These are phyloP conservation scores for Linyphia triangularis DNA, from an alignment of 2,888 invertebrate species.

Conservation along the genomic window DNA sequence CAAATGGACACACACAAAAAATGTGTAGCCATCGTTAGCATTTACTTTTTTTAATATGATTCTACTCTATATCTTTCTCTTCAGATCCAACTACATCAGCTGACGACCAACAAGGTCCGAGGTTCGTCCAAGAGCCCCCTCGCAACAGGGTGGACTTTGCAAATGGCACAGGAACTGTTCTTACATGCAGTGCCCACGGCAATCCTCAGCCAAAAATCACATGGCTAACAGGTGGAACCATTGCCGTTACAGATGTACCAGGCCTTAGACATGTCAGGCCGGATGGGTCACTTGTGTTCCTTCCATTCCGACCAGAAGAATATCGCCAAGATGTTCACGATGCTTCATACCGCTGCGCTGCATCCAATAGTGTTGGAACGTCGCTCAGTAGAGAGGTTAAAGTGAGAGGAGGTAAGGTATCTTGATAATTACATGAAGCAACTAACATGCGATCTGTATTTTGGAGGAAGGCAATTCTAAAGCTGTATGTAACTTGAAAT, in stretches of 20 bases:
- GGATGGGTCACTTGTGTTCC: slow-evolving; percentile 69
- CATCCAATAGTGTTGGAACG: slow-evolving; percentile 56
- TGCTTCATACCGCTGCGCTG: slow-evolving; percentile 64
- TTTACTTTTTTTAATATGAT: too few species aligned
- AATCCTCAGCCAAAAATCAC: slow-evolving; percentile 71
- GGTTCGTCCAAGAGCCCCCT: slow-evolving; percentile 74
- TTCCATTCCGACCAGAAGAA: slow-evolving; percentile 67
- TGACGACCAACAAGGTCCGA: slow-evolving; percentile 70
- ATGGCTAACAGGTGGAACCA: slow-evolving; percentile 72
- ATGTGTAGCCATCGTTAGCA: too few species aligned
- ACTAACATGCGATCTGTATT: too few species aligned
- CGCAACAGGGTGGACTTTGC: slow-evolving; percentile 73
- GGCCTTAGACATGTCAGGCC: slow-evolving; percentile 70
- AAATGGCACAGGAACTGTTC: slow-evolving; percentile 75
- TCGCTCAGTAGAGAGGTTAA: slow-evolving; percentile 55
- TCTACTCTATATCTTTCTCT: too few species aligned
- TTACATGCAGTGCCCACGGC: slow-evolving; percentile 75
- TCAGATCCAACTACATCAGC: slow-evolving; percentile 4
- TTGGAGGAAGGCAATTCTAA: too few species aligned
- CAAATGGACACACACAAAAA: too few species aligned
- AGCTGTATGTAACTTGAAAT: too few species aligned
- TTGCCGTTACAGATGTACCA: slow-evolving; percentile 69
- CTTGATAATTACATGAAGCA: too few species aligned
- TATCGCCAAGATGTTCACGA: slow-evolving; percentile 72
- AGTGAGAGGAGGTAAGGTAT: slow-evolving; percentile 68